A percentile compares a stretch with the other conserved stretches of the same genome.
Evolutionary conservation across 2,113 vertebrate genomes (phyloP).

Genomic region (Alectura lathami): DNA sequence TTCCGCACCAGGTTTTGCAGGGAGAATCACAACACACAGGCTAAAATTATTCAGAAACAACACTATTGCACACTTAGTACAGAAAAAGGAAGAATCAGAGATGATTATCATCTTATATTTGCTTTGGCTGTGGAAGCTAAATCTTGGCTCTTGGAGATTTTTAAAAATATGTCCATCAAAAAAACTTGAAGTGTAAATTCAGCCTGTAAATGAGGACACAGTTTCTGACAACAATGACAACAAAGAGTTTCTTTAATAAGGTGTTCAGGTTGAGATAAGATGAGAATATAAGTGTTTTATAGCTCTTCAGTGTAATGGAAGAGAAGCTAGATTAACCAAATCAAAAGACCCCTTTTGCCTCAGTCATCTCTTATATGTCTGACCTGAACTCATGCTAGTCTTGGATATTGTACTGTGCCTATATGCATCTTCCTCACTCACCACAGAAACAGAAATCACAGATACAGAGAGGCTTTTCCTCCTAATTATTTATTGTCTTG

Average conservation of each 20-base stretch:
- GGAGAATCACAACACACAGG: not conserved
- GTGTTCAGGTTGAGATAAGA: not conserved
- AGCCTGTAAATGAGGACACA: not conserved
- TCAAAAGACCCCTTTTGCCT: not conserved
- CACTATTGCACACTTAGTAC: not conserved
- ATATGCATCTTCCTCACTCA: not conserved
- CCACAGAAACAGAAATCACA: not conserved
- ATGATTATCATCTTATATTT: not conserved
- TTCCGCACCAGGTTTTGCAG: not conserved
- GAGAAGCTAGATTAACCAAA: not conserved
- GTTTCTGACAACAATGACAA: not conserved
- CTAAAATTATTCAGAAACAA: not conserved
- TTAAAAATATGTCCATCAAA: not conserved
- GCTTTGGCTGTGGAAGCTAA: not conserved
- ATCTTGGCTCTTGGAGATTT: not conserved
- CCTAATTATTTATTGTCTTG: not conserved
- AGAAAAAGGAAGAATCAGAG: not conserved
- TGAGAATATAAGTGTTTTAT: not conserved
- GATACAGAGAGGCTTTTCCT: not conserved
- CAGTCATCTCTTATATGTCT: not conserved
- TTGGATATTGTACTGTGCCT: not conserved
- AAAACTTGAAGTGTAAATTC: not conserved
- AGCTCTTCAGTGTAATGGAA: not conserved
- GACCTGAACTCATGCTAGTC: not conserved
- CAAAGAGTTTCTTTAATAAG: not conserved